These are phyloP conservation scores for Mycetomoellerius zeteki DNA, from an alignment of 1,140 invertebrate species.

Conservation along the genomic window DNA sequence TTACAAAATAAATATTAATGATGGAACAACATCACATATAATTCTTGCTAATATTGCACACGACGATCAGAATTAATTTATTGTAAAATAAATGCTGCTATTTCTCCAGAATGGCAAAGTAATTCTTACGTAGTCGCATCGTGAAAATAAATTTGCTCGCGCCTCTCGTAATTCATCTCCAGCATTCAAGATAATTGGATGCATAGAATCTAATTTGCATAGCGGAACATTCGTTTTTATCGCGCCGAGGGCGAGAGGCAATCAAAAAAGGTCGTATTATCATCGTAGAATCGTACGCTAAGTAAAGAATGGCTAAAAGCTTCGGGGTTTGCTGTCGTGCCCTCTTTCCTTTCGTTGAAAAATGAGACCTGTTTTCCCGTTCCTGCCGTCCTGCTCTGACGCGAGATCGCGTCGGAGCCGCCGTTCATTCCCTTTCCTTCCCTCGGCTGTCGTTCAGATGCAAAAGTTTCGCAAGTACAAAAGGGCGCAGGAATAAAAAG, in stretches of 20 bases:
- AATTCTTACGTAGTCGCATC: constrained; percentile 46
- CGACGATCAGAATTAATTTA: constrained; percentile 30
- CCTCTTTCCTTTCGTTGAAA: constrained; percentile 56
- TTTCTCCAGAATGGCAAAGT: constrained; percentile 9
- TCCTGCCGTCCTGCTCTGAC: constrained; percentile 61
- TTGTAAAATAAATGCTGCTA: background rate
- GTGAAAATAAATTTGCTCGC: constrained; percentile 55
- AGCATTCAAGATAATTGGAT: constrained; percentile 52
- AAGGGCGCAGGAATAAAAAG: constrained; percentile 75
- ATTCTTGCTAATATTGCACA: background rate
- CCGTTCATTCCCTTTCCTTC: constrained; percentile 33
- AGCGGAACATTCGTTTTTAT: constrained; percentile 60
- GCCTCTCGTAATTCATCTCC: constrained; percentile 53
- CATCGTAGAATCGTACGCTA: constrained; percentile 67
- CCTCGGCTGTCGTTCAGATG: constrained; percentile 72
- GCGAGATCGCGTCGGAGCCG: constrained; percentile 31
- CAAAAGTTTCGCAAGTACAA: constrained; percentile 81
- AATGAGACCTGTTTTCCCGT: constrained; percentile 68
- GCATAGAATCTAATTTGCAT: constrained; percentile 63
- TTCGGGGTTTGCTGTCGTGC: constrained; percentile 44
- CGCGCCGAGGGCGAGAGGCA: constrained; percentile 42
- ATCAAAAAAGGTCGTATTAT: constrained; percentile 60
- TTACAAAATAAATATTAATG: background rate
- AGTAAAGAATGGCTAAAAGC: constrained; percentile 64
- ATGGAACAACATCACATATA: background rate